These are phyloP conservation scores for Carabus problematicus DNA, from an alignment of 2,888 invertebrate genomes.

Conservation along the genomic window DNA sequence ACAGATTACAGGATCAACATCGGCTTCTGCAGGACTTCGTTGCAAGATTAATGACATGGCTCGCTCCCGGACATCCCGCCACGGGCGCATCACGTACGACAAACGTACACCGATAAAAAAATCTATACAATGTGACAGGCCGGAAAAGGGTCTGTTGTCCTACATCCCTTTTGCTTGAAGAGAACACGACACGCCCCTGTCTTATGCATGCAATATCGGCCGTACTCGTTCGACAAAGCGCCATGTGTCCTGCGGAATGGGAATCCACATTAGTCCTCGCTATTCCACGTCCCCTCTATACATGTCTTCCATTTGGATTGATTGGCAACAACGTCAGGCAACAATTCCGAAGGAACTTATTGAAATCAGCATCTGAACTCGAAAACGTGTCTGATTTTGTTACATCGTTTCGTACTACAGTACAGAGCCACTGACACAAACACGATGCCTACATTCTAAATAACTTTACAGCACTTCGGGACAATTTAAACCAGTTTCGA, in stretches of 20 bases:
- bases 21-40: conserved; percentile 15
- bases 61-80: conserved; percentile 55
- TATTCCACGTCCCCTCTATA: no score
- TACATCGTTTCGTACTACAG: no score
- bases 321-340: conserved; percentile 17
- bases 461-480: no score
- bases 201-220: conserved; percentile 33
- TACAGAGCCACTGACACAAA: no score
- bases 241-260: conserved; percentile 19
- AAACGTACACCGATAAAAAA: conserved; percentile 54
- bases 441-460: no score
- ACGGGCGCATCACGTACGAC: conserved; percentile 55
- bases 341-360: no score
- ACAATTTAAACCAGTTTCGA: no score
- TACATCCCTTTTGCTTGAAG: not conserved
- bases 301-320: conserved; percentile 15
- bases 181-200: conserved; percentile 20
- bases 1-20: conserved; percentile 56
- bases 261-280: no score
- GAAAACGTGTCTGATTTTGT: no score
- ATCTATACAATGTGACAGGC: conserved; percentile 48
- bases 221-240: not conserved
- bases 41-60: conserved; percentile 8
- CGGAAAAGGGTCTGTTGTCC: conserved; percentile 18
- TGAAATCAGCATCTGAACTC: no score